These are phyloP conservation scores for Condylura cristata DNA, from an alignment of 2,113 vertebrate species.

Conservation along the genomic window DNA sequence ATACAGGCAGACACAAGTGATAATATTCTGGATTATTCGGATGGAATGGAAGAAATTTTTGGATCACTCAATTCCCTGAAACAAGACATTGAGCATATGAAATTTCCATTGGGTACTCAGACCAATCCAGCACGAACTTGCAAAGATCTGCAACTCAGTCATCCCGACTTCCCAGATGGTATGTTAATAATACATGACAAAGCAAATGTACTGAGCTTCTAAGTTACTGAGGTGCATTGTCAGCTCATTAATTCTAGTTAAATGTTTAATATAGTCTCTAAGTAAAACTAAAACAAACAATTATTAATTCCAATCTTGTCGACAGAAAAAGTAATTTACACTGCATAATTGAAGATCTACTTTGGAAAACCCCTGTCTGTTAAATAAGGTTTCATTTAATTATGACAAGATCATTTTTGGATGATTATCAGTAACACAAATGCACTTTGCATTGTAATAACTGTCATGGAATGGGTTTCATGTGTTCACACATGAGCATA, in stretches of 20 bases:
- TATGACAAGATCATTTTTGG: neutral
- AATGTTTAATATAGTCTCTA: constrained; percentile 30
- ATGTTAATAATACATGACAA: constrained; percentile 63
- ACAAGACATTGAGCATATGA: constrained; percentile 98
- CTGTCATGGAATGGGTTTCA: neutral
- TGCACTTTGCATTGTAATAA: neutral
- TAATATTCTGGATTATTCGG: constrained; percentile 92
- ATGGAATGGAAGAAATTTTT: constrained; percentile 98
- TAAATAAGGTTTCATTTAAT: constrained; percentile 51
- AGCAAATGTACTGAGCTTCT: neutral
- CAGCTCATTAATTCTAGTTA: constrained; percentile 32
- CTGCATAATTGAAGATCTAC: neutral
- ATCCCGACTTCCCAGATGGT: constrained; percentile 97
- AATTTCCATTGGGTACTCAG: constrained; percentile 97
- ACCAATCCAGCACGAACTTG: constrained; percentile 97
- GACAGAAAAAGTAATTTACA: neutral
- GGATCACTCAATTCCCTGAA: constrained; percentile 95
- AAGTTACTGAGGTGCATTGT: neutral
- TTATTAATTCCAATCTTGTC: constrained; percentile 21
- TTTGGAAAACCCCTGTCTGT: neutral
- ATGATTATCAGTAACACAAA: neutral
- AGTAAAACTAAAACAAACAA: constrained; percentile 31
- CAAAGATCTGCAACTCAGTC: constrained; percentile 98
- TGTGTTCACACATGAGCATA: neutral
- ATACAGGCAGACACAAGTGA: constrained; percentile 91